phyloP scores from a whole-genome alignment of 2,888 invertebrate species.

The Latrodectus hesperus region DNA sequence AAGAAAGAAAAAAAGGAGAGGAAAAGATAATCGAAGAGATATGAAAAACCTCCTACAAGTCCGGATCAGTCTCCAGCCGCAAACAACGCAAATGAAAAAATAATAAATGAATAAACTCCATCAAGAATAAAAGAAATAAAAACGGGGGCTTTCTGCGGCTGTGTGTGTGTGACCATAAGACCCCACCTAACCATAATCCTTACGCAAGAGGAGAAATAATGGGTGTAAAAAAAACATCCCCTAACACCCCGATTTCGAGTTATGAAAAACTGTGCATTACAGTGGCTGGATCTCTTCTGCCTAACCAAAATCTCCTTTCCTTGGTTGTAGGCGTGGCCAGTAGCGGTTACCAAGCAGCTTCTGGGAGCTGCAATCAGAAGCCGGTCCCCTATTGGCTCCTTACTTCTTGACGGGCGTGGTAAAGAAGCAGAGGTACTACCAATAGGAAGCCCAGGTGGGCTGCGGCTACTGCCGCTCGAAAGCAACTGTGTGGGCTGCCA shows the following conservation, averaged over 20 bases:
- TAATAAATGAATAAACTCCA: not conserved
- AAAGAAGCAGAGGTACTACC: constrained; percentile 54
- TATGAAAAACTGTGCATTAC: constrained; percentile 26
- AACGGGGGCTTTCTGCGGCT: constrained; percentile 53
- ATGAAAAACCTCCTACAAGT: not conserved
- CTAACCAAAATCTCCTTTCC: constrained; percentile 2
- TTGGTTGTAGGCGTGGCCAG: constrained; percentile 57
- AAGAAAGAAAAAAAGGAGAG: not conserved
- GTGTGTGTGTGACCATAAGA: constrained; percentile 22
- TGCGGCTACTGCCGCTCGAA: constrained; percentile 48
- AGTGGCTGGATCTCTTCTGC: constrained; percentile 23
- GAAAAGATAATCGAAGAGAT: not conserved
- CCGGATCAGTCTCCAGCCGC: not conserved
- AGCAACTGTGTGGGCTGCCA: constrained; percentile 44
- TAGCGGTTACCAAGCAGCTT: constrained; percentile 63
- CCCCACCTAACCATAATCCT: constrained; percentile 32
- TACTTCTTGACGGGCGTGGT: constrained; percentile 56
- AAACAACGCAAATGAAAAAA: not conserved
- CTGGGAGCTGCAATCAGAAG: constrained; percentile 61
- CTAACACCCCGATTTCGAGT: not conserved
- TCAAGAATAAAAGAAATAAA: constrained; percentile 17
- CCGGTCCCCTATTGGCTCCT: constrained; percentile 61
- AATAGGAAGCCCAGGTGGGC: constrained; percentile 66
- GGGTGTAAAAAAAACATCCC: not conserved
- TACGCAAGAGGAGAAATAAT: not conserved